Percentiles rank a stretch among this genome's conserved stretches.
These are phyloP conservation scores for Dinomys branickii DNA, from an alignment of 2,113 vertebrate genomes.

Conservation along the genomic window DNA sequence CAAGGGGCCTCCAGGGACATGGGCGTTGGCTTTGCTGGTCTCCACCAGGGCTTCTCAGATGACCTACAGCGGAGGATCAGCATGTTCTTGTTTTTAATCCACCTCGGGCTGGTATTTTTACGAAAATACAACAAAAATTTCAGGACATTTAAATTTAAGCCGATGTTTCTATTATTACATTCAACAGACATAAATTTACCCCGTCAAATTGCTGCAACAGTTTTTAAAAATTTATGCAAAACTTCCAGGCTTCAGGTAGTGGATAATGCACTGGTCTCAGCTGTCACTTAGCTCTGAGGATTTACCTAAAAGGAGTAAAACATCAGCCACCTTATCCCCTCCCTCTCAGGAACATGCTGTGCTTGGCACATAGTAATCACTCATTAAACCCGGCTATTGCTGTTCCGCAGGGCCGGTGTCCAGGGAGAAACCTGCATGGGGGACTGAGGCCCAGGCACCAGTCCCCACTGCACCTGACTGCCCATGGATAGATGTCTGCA, in stretches of 20 bases:
- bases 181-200: constrained; percentile 37
- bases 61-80: background rate
- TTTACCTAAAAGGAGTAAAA: background rate
- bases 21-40: background rate
- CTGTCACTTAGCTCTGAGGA: background rate
- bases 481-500: background rate
- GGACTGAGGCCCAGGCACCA: background rate
- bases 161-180: constrained; percentile 22
- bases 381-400: background rate
- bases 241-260: background rate
- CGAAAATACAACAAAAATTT: background rate
- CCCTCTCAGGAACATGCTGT: background rate
- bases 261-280: background rate
- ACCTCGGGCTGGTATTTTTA: background rate
- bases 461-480: background rate
- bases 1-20: background rate
- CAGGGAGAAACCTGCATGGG: background rate
- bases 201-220: background rate
- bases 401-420: background rate
- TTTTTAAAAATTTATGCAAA: constrained; percentile 16
- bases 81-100: background rate
- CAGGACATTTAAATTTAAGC: constrained; percentile 17
- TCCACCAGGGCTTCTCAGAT: background rate
- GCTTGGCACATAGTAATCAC: background rate
- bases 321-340: background rate